A percentile compares a stretch with the other conserved stretches of the same genome.
These are phyloP conservation scores for Steromphala cineraria DNA, from an alignment of 2,888 invertebrate genomes.

Conservation along the genomic window DNA sequence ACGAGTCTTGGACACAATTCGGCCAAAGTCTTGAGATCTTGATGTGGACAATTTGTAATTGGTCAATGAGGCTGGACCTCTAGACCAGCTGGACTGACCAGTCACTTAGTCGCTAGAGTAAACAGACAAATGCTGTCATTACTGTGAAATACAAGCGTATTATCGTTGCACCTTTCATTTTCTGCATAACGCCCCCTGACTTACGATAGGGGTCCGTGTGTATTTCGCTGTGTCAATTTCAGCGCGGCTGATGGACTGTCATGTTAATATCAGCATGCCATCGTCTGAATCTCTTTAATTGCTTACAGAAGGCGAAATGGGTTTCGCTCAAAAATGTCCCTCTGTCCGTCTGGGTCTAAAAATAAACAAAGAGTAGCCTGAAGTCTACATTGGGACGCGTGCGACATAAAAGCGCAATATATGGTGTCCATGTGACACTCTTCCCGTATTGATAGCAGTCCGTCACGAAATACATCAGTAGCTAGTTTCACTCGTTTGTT, in stretches of 20 bases:
- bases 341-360: constrained; percentile 10
- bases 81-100: neutral
- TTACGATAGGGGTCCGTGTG: constrained; percentile 12
- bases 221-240: constrained; percentile 20
- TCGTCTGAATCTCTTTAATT: constrained; percentile 4
- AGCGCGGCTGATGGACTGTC: constrained; percentile 6
- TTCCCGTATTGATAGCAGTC: neutral
- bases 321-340: constrained; percentile 14
- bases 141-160: constrained; percentile 15
- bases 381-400: constrained; percentile 1
- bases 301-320: constrained; percentile 11
- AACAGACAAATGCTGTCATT: constrained; percentile 20
- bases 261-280: constrained; percentile 13
- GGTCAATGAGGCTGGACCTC: neutral
- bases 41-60: constrained; percentile 19
- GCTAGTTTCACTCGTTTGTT: neutral
- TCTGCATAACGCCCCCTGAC: constrained; percentile 18
- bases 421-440: neutral
- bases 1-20: constrained; percentile 11
- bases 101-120: constrained; percentile 17
- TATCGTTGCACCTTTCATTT: constrained; percentile 20
- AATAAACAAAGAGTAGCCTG: constrained; percentile 7
- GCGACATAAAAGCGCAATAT: constrained; percentile 13
- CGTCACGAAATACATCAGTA: constrained; percentile 9
- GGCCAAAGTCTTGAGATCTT: constrained; percentile 4